Conservation (phyloP, 1,140 invertebrate genomes). For the Stenopsyche tienmushanensis region DNA sequence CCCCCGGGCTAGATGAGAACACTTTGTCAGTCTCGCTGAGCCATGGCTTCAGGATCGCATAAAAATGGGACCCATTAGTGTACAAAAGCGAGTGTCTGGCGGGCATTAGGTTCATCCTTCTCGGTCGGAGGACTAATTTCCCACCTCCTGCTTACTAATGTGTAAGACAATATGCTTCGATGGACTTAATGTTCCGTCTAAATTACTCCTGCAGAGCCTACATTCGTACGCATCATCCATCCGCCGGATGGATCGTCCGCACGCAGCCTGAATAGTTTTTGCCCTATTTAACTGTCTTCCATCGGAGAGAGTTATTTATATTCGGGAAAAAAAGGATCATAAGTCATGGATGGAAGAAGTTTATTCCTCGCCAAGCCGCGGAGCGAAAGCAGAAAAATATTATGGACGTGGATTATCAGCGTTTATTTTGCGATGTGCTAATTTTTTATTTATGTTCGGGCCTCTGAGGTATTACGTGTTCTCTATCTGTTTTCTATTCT, state of each 20-base stretch:
- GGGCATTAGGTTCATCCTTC: conserved; percentile 17
- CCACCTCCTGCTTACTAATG: conserved; percentile 28
- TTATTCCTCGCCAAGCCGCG: too few relatives aligned
- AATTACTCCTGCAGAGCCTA: conserved; percentile 26
- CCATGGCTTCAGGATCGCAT: too few relatives aligned
- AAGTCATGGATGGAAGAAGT: too few relatives aligned
- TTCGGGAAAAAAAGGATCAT: too few relatives aligned
- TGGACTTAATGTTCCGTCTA: conserved; percentile 28
- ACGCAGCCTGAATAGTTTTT: not conserved
- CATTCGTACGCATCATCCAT: not conserved
- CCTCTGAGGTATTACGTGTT: too few relatives aligned
- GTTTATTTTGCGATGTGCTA: too few relatives aligned
- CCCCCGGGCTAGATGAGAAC: too few relatives aligned
- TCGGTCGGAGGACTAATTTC: conserved; percentile 22
- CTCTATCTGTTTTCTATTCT: too few relatives aligned
- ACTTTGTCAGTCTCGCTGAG: too few relatives aligned
- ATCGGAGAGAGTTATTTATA: not conserved
- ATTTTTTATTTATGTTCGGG: too few relatives aligned
- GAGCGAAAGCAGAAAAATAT: too few relatives aligned
- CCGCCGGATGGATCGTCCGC: not conserved
- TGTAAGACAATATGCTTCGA: conserved; percentile 37
- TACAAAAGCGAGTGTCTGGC: conserved; percentile 6
- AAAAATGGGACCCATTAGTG: conserved; percentile 22
- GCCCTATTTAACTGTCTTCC: not conserved
- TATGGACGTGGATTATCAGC: too few relatives aligned